A percentile compares a stretch with the other conserved stretches of the same genome.
Evolutionary conservation across 2,888 invertebrate species (phyloP).

Genomic region (Mesorhabditis belari): DNA sequence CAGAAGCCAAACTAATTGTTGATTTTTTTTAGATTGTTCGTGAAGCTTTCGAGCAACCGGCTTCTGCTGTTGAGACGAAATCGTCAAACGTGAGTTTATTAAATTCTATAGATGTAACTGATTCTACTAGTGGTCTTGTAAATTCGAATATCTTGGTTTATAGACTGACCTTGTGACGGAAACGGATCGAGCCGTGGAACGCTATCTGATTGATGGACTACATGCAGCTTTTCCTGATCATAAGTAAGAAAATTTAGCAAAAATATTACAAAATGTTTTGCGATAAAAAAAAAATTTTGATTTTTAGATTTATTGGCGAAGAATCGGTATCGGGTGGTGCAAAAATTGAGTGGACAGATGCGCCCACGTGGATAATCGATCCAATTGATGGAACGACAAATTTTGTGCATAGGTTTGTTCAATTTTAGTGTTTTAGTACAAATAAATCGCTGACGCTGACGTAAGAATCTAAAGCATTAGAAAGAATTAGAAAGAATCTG

Average conservation of each 20-base stretch:
- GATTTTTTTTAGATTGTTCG: constrained; percentile 38
- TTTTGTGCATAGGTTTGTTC: constrained; percentile 72
- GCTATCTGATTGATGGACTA: constrained; percentile 67
- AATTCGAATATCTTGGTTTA: too few species aligned
- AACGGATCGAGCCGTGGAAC: constrained; percentile 78
- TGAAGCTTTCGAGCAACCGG: constrained; percentile 43
- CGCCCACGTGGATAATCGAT: constrained; percentile 94
- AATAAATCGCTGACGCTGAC: too few species aligned
- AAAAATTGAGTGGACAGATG: constrained; percentile 70
- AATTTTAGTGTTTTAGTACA: too few species aligned
- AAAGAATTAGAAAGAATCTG: too few species aligned
- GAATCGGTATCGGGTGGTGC: constrained; percentile 63
- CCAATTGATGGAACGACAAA: constrained; percentile 98
- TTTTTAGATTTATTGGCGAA: constrained; percentile 82
- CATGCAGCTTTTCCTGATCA: constrained; percentile 55
- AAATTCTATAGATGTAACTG: too few species aligned
- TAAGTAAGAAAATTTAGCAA: too few species aligned
- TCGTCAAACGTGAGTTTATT: too few species aligned
- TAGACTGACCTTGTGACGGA: constrained; percentile 87
- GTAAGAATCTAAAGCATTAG: too few species aligned
- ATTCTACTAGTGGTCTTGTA: too few species aligned
- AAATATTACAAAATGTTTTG: neutral
- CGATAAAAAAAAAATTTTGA: neutral
- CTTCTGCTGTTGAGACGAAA: constrained; percentile 42
- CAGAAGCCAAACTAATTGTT: too few species aligned